phyloP scores from a whole-genome alignment of 2,113 vertebrate species.

The Pseudolaguvia tuberculata region DNA sequence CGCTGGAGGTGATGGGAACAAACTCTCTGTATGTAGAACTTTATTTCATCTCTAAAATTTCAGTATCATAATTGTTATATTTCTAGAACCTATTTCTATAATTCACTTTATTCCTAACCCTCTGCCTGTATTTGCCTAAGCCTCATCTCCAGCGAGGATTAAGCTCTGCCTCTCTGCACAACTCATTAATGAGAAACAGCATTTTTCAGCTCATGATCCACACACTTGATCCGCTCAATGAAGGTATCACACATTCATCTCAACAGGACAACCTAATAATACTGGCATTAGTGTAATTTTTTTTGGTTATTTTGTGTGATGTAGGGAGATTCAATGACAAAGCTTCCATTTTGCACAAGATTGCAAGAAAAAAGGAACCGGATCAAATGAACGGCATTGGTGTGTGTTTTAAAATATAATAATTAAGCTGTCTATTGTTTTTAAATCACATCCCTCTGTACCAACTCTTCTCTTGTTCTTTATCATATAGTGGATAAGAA shows the following conservation, averaged over 20 bases:
- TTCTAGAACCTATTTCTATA: too few relatives aligned
- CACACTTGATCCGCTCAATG: slow-evolving; percentile 69
- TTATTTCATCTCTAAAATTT: background rate
- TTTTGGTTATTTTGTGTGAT: slow-evolving; percentile 44
- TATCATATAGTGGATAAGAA: slow-evolving; percentile 69
- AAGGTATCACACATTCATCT: slow-evolving; percentile 52
- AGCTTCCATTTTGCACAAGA: slow-evolving; percentile 91
- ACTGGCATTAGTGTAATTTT: background rate
- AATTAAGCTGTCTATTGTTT: background rate
- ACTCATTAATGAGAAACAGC: slow-evolving; percentile 73
- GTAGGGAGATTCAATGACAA: slow-evolving; percentile 89
- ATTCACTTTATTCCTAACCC: background rate
- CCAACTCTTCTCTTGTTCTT: background rate
- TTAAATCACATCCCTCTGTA: background rate
- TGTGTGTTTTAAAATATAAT: slow-evolving; percentile 43
- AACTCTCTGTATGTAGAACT: slow-evolving; percentile 58
- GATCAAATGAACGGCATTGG: slow-evolving; percentile 81
- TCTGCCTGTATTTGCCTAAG: slow-evolving; percentile 56
- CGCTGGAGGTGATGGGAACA: slow-evolving; percentile 61
- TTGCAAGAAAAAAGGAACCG: slow-evolving; percentile 89
- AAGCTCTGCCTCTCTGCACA: slow-evolving; percentile 72
- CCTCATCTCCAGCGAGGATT: slow-evolving; percentile 69
- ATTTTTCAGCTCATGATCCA: slow-evolving; percentile 75
- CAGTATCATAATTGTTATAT: background rate
- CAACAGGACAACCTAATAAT: background rate